Conservation (phyloP, 2,113 vertebrate genomes). For the Atrichornis clamosus region DNA sequence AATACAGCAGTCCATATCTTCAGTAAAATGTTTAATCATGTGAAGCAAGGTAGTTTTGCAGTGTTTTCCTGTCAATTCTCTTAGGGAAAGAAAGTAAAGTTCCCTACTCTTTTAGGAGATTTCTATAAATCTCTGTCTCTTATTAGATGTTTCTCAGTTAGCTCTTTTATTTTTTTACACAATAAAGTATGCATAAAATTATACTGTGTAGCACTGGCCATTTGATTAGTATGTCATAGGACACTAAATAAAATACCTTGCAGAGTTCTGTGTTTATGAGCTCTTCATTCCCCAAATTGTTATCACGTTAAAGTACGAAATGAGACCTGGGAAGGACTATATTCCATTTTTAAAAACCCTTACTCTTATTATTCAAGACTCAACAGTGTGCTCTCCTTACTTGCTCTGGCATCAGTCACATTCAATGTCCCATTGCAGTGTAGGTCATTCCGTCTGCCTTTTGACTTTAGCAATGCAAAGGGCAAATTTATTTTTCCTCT, state of each 20-base stretch:
- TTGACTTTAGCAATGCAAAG: neutral
- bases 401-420: neutral
- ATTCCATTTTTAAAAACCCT: neutral
- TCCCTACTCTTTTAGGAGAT: neutral
- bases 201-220: neutral
- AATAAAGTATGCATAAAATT: neutral
- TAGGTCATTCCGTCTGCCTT: neutral
- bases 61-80: neutral
- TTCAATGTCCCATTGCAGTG: neutral
- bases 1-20: neutral
- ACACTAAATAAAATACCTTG: neutral
- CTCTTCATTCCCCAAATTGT: neutral
- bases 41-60: neutral
- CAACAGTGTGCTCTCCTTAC: neutral
- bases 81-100: neutral
- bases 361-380: neutral
- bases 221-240: neutral
- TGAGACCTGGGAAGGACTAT: neutral
- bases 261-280: neutral
- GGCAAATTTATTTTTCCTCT: neutral
- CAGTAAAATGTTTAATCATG: neutral
- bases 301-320: neutral
- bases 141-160: neutral
- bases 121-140: neutral
- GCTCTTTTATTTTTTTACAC: neutral